Conservation (phyloP, 2,113 vertebrate species). For the Polypterus senegalus region DNA sequence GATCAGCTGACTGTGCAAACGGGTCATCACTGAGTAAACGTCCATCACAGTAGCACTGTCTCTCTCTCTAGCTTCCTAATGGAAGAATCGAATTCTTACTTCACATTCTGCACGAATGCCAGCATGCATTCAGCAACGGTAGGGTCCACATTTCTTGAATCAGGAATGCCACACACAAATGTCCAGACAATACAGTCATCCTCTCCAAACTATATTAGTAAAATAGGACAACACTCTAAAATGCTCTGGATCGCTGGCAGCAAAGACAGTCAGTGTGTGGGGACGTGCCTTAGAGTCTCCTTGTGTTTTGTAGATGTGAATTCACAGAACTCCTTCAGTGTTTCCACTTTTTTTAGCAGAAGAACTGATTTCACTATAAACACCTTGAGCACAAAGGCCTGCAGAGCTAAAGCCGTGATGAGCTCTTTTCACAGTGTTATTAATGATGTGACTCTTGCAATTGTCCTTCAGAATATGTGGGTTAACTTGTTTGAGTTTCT, state of each 20-base stretch:
- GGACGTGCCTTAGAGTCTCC: too few relatives aligned
- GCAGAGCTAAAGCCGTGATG: neutral
- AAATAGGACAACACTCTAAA: neutral
- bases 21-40: neutral
- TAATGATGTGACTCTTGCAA: neutral
- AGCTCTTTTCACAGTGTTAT: constrained; percentile 2
- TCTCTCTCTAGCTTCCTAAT: neutral
- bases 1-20: too few relatives aligned
- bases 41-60: constrained; percentile 5
- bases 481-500: neutral
- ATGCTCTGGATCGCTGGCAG: neutral
- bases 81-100: constrained; percentile 7
- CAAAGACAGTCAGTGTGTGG: neutral
- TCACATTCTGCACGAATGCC: neutral
- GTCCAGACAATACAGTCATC: constrained; percentile 7
- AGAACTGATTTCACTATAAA: neutral
- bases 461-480: constrained; percentile 2
- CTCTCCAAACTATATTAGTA: constrained; percentile 1
- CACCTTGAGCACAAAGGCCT: neutral
- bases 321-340: neutral
- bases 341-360: neutral
- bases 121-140: neutral
- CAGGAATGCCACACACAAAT: constrained; percentile 4
- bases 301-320: neutral
- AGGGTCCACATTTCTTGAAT: constrained; percentile 2